Base-by-base conservation (phyloP, 2,113 vertebrate species). In the Archocentrus centrarchus region DNA sequence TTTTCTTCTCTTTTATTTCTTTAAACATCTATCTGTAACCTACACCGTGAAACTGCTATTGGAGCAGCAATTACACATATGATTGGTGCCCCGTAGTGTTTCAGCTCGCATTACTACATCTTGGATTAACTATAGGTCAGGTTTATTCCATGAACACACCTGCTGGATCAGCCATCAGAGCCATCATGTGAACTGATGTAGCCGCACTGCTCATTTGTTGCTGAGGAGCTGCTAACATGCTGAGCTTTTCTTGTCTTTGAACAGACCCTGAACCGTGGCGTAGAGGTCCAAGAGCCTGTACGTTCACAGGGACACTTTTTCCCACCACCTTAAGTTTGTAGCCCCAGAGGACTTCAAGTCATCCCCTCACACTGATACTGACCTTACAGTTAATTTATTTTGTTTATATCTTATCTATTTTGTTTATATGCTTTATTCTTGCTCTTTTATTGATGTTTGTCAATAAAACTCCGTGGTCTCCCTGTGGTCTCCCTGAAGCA, bases 1-100 rank as follows among this genome's bases (percentile, higher is more conserved):
- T 39, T 39, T 10, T 39, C 9, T 39, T 39, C 9, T 39, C 6
- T 39, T 37, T 37, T 37, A 2, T 37, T 37, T 37, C 7, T 7
- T 37, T 37, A 44, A 9, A 47, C 24, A 30, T 24, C 27, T 11
- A 0, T 0, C 24, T 13, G 20, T 9, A 70, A 70, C 66, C 1
- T 24, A 20, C 20, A 44, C 3, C 2, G 44, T 32, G 47, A 73
- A 47, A 53, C 13, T 8, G 66, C 47, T 14, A 35, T 13, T n/a
- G 53, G 13, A 55, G 18, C 68, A 1, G 0, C 24, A 53, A 53
- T 53, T 32, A 0, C 20, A 17, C 44, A 20, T 4, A 20, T 53
- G 30, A 17, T 13, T 55, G 18, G 47, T n/a, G 47, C 32, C 32
- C 53, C 27, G 17, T n/a, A 70, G 6, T 32, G 17, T 0, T 53